Evolutionary conservation across 1,140 invertebrate species (phyloP), one percentile per base, ranked within the genome.

Genomic region (Drosophila saltans): DNA sequence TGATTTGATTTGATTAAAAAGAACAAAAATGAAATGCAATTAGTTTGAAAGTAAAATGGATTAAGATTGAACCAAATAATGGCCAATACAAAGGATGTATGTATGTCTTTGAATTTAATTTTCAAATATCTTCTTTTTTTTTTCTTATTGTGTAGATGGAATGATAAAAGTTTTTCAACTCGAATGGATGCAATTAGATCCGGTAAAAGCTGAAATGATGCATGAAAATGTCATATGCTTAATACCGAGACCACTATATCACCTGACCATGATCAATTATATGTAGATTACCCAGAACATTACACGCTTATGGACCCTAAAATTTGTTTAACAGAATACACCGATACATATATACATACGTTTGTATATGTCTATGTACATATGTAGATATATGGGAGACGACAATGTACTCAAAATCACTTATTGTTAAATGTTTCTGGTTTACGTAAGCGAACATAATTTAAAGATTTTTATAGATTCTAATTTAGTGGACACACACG

Each of bases 171-270:
- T 3, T 36, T 36, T 66, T 5, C 9, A 28, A 28, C 65, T 59
- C 21, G 69, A 65, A 39, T 75, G 66, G 57, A 43, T 36, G 43
- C 66, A 57, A 69, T 88, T 88, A 88, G 84, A 71, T 73, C 30
- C 80, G 84, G 77, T 56, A 88, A 45, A 43, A 59, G n/a, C 45
- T 52, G 70, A 88, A 88, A 89, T 88, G 83, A 89, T 74, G 84
- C 83, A 72, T 88, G 80, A 88, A 88, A 78, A 67, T 85, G 40
- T 61, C 43, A 71, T 77, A 66, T 41, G 66, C 40, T n/a, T 40
- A 68, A 68, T 75, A 40, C 24, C 33, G 60, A 9, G 43, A 28
- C 26, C 56, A 3, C 52, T 72, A 67, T 61, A 67, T 61, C 36
- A 56, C 28, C 39, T 33, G 45, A 40, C 28, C 33, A 30, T 72